Conservation (phyloP, 2,888 invertebrate genomes). For the Calliopum simillimum region DNA sequence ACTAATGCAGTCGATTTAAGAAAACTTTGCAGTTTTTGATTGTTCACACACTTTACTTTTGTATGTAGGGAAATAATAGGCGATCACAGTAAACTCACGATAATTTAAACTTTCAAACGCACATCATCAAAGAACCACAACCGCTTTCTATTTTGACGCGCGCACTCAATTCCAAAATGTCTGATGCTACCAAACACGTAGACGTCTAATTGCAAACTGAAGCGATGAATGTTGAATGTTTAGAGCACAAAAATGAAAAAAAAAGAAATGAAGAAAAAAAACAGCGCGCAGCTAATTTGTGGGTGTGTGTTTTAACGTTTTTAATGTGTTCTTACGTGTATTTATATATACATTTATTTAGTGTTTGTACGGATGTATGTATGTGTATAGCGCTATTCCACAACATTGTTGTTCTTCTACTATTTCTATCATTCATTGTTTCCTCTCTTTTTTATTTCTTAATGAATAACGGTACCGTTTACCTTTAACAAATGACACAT, state of each 20-base stretch:
- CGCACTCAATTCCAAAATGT: too few species aligned
- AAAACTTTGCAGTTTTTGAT: too few species aligned
- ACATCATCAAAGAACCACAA: too few species aligned
- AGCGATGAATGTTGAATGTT: slow-evolving; percentile 28
- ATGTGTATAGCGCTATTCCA: background rate
- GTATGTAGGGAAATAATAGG: too few species aligned
- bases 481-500: background rate
- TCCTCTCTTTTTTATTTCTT: background rate
- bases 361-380: background rate
- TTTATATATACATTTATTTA: too few species aligned
- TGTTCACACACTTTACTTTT: too few species aligned
- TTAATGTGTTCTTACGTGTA: too few species aligned
- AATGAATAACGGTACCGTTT: slow-evolving; percentile 1
- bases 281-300: slow-evolving; percentile 29
- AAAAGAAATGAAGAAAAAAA: slow-evolving; percentile 22
- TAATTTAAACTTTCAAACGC: too few species aligned
- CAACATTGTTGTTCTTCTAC: background rate
- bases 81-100: too few species aligned
- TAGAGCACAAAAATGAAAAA: slow-evolving; percentile 17
- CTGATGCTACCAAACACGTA: slow-evolving; percentile 33
- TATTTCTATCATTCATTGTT: background rate
- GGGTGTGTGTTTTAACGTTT: slow-evolving; percentile 12
- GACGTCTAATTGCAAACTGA: slow-evolving; percentile 42
- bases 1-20: too few species aligned
- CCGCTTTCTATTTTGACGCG: too few species aligned